Conservation (phyloP, 2,888 invertebrate genomes). For the Limnephilus auricula region DNA sequence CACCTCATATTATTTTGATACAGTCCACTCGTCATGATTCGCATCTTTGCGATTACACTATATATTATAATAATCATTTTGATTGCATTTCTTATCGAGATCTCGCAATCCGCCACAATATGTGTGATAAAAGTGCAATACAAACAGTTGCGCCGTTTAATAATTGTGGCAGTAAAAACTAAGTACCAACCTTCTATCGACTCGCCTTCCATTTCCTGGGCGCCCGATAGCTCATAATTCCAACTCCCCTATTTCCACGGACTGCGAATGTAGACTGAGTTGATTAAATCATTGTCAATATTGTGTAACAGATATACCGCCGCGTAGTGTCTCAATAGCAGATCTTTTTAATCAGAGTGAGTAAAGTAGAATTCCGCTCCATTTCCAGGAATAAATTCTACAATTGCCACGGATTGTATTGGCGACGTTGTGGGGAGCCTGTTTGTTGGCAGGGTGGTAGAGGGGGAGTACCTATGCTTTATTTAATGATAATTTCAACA, state of each 20-base stretch:
- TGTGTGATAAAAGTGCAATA: not conserved
- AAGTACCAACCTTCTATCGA: not conserved
- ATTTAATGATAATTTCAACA: no score
- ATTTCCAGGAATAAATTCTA: not conserved
- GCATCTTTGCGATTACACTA: no score
- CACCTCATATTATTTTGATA: no score
- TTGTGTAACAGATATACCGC: constrained; percentile 32
- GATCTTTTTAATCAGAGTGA: constrained; percentile 29
- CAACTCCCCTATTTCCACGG: not conserved
- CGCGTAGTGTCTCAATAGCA: not conserved
- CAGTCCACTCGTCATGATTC: no score
- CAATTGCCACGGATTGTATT: not conserved
- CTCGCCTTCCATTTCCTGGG: not conserved
- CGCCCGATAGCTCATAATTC: not conserved
- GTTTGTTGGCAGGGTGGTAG: not conserved
- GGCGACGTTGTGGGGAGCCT: not conserved
- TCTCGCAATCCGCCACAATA: not conserved
- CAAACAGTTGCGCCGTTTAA: not conserved
- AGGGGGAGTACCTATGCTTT: no score
- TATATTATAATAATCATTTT: not conserved
- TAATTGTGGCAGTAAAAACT: not conserved
- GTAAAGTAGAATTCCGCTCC: not conserved
- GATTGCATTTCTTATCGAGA: not conserved
- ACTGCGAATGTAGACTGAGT: constrained; percentile 17
- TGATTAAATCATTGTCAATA: constrained; percentile 45